A percentile compares a stretch with the other conserved stretches of the same genome.
These are phyloP conservation scores for Sabatieria punctata DNA, from an alignment of 2,888 invertebrate species.

Conservation along the genomic window DNA sequence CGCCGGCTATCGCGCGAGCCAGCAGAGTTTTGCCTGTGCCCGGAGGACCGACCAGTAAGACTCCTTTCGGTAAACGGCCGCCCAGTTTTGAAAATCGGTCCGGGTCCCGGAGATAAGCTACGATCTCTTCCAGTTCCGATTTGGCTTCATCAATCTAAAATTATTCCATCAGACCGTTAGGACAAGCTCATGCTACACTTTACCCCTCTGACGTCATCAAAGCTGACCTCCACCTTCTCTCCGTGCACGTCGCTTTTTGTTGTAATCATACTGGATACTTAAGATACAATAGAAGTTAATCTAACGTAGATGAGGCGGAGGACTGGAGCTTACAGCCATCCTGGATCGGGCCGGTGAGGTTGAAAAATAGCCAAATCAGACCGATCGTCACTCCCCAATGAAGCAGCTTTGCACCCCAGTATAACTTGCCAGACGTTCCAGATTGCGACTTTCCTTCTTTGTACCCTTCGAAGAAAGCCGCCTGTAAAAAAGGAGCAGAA, in stretches of 20 bases:
- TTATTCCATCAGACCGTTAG: background rate
- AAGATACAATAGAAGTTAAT: too few species aligned
- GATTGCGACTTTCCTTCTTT: too few species aligned
- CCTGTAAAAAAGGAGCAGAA: too few species aligned
- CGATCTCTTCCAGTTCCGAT: slow-evolving; percentile 86
- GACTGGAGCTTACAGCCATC: too few species aligned
- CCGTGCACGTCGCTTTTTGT: slow-evolving; percentile 74
- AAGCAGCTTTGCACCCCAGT: too few species aligned
- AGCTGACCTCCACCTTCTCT: slow-evolving; percentile 84
- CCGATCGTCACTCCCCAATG: too few species aligned
- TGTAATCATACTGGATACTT: too few species aligned
- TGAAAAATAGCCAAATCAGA: too few species aligned
- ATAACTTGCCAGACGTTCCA: too few species aligned
- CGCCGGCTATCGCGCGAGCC: slow-evolving; percentile 92
- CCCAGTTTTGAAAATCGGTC: slow-evolving; percentile 79
- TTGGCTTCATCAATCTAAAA: slow-evolving; percentile 78
- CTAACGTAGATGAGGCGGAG: background rate
- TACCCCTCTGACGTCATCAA: slow-evolving; percentile 86
- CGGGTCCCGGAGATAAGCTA: slow-evolving; percentile 81
- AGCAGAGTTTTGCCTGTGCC: slow-evolving; percentile 86
- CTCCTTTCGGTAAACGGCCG: slow-evolving; percentile 82
- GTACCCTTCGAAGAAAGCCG: too few species aligned
- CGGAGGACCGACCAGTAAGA: slow-evolving; percentile 44
- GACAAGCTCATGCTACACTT: slow-evolving; percentile 20
- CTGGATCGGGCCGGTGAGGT: too few species aligned